These are phyloP conservation scores for Brachypodius melanocephalos DNA, from an alignment of 2,113 vertebrate species.

Conservation along the genomic window DNA sequence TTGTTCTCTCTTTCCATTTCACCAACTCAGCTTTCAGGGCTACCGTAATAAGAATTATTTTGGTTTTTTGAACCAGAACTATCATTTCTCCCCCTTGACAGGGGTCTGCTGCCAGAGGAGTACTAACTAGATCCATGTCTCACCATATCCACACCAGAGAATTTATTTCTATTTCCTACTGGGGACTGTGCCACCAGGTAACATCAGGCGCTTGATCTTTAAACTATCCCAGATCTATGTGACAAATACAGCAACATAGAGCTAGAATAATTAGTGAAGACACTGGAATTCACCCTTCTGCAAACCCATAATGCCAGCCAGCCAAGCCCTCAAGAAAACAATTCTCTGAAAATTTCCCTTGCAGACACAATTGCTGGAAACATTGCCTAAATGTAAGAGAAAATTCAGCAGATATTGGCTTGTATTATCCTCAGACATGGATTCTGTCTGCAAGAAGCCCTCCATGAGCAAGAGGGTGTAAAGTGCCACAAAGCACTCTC, in stretches of 20 bases:
- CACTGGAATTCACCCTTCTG: not conserved
- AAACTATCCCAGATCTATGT: not conserved
- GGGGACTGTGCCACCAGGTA: rapidly evolving
- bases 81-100: not conserved
- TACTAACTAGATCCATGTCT: not conserved
- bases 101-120: not conserved
- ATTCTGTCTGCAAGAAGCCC: not conserved
- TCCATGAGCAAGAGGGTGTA: not conserved
- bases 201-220: not conserved
- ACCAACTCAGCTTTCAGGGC: not conserved
- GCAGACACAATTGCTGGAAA: not conserved
- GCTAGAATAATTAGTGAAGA: not conserved
- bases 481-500: not conserved
- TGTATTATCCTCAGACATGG: not conserved
- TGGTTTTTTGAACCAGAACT: not conserved
- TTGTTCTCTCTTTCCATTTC: not conserved
- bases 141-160: not conserved
- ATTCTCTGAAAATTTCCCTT: not conserved
- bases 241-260: not conserved
- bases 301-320: not conserved
- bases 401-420: not conserved
- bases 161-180: not conserved
- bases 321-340: not conserved
- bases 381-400: not conserved
- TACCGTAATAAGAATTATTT: not conserved